Conservation (phyloP, 2,797 vertebrate genomes). For the Apogon talboti region DNA sequence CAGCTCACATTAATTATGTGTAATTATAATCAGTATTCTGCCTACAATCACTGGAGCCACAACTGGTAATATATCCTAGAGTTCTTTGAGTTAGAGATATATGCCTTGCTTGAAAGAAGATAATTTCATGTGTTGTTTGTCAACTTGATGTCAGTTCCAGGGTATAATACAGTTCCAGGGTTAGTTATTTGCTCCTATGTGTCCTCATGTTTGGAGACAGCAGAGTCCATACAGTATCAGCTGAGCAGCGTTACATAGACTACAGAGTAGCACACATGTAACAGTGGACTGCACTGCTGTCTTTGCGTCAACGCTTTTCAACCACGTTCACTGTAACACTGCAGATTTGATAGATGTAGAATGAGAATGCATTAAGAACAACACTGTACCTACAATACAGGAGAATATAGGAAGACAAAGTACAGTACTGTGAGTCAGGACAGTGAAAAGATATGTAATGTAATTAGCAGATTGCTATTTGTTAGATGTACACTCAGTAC, state of each 20-base stretch:
- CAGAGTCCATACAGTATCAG: not conserved
- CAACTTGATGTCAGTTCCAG: not conserved
- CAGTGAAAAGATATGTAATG: not conserved
- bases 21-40: too few relatives aligned
- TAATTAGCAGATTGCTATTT: not conserved
- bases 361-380: too few relatives aligned
- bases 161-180: not conserved
- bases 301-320: too few relatives aligned
- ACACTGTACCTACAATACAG: too few relatives aligned
- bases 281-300: not conserved
- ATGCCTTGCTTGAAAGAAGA: not conserved
- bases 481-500: not conserved
- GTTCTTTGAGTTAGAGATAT: too few relatives aligned
- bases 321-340: too few relatives aligned
- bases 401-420: not conserved
- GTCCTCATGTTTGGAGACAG: conserved; percentile 9
- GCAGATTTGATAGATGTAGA: too few relatives aligned
- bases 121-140: not conserved
- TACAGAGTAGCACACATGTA: conserved; percentile 22
- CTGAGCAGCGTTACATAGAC: not conserved
- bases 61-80: too few relatives aligned
- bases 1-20: too few relatives aligned
- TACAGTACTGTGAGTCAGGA: not conserved
- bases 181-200: conserved; percentile 1
- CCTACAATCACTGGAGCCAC: too few relatives aligned